Conservation (phyloP, 2,113 vertebrate genomes). For the Trichechus manatus region DNA sequence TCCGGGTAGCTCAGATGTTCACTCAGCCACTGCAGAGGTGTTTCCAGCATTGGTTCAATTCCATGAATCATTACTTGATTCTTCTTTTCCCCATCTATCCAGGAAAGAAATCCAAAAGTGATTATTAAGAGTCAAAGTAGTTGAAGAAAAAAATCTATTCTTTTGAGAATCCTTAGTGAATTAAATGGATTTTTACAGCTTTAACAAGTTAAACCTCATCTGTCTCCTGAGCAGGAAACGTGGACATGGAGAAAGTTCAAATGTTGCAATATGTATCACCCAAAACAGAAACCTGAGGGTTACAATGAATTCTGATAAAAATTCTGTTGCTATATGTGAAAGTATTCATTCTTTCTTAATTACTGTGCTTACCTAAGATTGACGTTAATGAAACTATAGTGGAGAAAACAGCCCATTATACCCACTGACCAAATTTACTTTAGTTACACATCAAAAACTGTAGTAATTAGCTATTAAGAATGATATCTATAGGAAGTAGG, state of each 20-base stretch:
- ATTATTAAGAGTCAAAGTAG: constrained; percentile 74
- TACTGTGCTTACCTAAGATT: constrained; percentile 72
- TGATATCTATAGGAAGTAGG: background rate
- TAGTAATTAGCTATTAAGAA: constrained; percentile 43
- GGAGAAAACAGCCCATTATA: constrained; percentile 75
- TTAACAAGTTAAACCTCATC: constrained; percentile 69
- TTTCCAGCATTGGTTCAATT: constrained; percentile 98
- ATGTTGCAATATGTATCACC: constrained; percentile 78
- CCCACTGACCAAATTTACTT: constrained; percentile 74
- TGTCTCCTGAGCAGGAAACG: constrained; percentile 79
- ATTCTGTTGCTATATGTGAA: constrained; percentile 79
- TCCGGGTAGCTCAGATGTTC: constrained; percentile 99
- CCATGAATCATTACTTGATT: constrained; percentile 98
- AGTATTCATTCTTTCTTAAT: constrained; percentile 80
- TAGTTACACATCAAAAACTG: constrained; percentile 67
- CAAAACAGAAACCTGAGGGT: constrained; percentile 82
- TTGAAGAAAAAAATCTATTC: constrained; percentile 53
- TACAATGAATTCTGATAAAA: constrained; percentile 86
- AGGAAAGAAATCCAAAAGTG: constrained; percentile 86
- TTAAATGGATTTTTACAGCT: constrained; percentile 65
- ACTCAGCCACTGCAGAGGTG: constrained; percentile 98
- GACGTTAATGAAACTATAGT: constrained; percentile 74
- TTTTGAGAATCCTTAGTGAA: constrained; percentile 69
- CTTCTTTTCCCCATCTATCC: constrained; percentile 94
- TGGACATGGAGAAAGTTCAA: constrained; percentile 82